A percentile compares a stretch with the other conserved stretches of the same genome.
Evolutionary conservation across 2,113 vertebrate genomes (phyloP).

Genomic region (Platysteira castanea): DNA sequence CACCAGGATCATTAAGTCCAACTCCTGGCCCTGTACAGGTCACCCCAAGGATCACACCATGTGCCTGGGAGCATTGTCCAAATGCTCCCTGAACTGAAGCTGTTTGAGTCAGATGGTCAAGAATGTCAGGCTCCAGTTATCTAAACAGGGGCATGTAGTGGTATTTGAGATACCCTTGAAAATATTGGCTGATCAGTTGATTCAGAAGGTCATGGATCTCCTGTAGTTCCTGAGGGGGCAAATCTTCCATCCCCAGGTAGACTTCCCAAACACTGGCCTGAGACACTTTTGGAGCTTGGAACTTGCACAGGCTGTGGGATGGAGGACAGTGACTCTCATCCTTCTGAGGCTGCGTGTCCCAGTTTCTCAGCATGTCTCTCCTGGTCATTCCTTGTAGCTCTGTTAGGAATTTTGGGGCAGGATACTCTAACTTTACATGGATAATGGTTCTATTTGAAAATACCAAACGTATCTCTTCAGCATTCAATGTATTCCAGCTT

Average conservation of each 20-base stretch:
- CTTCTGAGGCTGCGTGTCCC: not conserved
- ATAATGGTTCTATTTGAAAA: not conserved
- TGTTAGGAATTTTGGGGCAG: not conserved
- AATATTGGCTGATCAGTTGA: not conserved
- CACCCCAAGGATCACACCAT: not conserved
- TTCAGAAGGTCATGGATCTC: not conserved
- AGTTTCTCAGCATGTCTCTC: not conserved
- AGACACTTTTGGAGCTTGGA: not conserved
- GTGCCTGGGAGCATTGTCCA: not conserved
- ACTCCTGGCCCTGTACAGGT: not conserved
- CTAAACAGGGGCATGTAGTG: not conserved
- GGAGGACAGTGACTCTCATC: not conserved
- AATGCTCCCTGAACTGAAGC: not conserved
- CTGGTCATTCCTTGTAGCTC: not conserved
- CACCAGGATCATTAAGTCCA: not conserved
- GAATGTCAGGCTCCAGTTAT: not conserved
- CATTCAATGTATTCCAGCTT: not conserved
- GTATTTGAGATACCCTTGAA: not conserved
- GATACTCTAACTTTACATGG: not conserved
- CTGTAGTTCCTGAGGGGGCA: not conserved
- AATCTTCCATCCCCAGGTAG: not conserved
- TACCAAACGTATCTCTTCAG: not conserved
- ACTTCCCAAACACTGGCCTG: not conserved
- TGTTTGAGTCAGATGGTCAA: not conserved
- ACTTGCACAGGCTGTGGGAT: not conserved